Evolutionary conservation across 2,888 invertebrate genomes (phyloP).

Genomic region (Pyrrhosoma nymphula): DNA sequence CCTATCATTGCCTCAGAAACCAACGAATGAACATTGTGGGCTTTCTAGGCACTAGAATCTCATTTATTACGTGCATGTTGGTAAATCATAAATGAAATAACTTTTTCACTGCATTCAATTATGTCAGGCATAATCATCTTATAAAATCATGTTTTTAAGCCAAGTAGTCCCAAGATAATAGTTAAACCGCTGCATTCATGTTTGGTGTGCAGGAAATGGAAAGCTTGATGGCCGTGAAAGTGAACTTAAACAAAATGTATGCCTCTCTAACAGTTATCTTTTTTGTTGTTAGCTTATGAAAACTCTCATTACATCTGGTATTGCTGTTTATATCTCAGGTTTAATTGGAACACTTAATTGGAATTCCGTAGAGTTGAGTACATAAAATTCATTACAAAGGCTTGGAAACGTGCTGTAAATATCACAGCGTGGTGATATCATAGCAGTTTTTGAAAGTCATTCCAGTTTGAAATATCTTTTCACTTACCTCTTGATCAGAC

Average conservation of each 20-base stretch:
- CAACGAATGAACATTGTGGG: no score
- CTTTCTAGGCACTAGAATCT: no score
- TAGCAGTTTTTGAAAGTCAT: constrained; percentile 26
- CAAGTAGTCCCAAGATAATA: no score
- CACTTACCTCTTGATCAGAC: constrained; percentile 61
- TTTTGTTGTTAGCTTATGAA: background rate
- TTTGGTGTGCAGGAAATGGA: no score
- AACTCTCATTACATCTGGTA: background rate
- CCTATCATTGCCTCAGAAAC: no score
- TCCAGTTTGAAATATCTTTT: background rate
- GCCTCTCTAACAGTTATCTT: background rate
- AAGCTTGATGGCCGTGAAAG: no score
- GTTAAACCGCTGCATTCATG: no score
- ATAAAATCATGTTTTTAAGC: background rate
- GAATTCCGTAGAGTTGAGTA: background rate
- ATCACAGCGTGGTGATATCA: constrained; percentile 30
- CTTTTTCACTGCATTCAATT: background rate
- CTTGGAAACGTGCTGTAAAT: background rate
- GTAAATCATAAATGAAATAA: background rate
- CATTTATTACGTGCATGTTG: background rate
- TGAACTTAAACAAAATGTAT: no score
- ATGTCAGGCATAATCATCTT: background rate
- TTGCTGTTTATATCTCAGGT: background rate
- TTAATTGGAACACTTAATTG: background rate
- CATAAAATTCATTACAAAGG: background rate